Evolutionary conservation across 2,797 vertebrate genomes (phyloP).

Genomic region (Mormyrops boulengeri): DNA sequence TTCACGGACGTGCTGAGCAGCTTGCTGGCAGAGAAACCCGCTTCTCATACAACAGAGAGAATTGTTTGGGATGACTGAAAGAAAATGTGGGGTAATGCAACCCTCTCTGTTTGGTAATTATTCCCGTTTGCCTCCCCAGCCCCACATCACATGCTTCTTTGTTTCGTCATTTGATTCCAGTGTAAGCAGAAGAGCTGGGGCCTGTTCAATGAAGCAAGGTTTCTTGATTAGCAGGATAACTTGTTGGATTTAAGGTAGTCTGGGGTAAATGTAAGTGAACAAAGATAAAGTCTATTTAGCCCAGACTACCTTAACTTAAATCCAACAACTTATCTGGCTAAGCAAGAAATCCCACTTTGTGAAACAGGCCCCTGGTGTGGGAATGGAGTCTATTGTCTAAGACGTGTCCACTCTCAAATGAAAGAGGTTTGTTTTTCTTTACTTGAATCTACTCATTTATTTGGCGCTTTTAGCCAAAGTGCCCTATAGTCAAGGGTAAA

Average conservation of each 20-base stretch:
- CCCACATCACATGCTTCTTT: background rate
- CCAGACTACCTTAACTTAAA: background rate
- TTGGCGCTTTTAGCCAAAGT: background rate
- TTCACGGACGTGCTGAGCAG: background rate
- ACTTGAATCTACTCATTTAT: background rate
- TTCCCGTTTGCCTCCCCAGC: background rate
- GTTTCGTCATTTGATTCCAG: background rate
- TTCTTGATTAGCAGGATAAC: background rate
- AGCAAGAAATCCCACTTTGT: background rate
- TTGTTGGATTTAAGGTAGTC: background rate
- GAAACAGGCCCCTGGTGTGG: background rate
- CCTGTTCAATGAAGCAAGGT: background rate
- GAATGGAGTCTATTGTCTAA: background rate
- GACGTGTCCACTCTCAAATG: background rate
- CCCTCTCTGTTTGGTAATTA: background rate
- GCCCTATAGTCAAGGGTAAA: background rate
- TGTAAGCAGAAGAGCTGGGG: background rate
- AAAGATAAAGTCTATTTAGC: background rate
- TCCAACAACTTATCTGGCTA: background rate
- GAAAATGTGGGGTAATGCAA: background rate
- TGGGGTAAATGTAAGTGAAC: background rate
- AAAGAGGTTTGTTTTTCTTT: background rate
- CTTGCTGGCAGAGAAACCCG: background rate
- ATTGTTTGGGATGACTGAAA: background rate
- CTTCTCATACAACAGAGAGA: background rate